Evolutionary conservation across 2,888 invertebrate genomes (phyloP), one percentile per base, ranked within the genome.

Genomic region (Asteroscopus sphinx): DNA sequence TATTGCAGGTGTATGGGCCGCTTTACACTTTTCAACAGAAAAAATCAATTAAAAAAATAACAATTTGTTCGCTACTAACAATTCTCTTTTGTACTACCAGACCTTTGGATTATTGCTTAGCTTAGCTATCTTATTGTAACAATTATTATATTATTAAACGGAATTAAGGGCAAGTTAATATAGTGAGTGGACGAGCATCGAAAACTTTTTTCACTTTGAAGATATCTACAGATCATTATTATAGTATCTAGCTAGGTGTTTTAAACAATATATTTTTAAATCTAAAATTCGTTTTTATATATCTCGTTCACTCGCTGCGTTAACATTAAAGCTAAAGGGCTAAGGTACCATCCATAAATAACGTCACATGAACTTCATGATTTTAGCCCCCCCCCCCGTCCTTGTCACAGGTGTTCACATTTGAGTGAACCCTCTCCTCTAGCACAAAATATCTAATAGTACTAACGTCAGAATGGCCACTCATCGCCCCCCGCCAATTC

Each of bases 21-120:
- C 25, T 4, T 25, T 25, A 32, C 28, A 36, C 13, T 30, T 28
- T 28, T 47, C 37, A 72, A 61, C 53, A 45, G 8, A 57, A 60
- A 39, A 39, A 32, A 33, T 28, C 33, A 52, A 49, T 49, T 42
- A 61, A 59, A 62, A 68, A 52, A 46, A 69, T 60, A 73, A 68
- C 67, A 67, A 52, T 65, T 73, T 76, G 45, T 66, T 68, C 61
- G 46, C 46, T 70, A 59, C 6, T 40, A 60, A 73, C 48, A 60
- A 67, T 67, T 66, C 6, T 49, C 30, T 47, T 80, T 81, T 80
- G 81, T 81, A 81, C 79, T 81, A 73, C 62, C 48, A 54, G 41
- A 73, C 65, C 73, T 80, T 80, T 80, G 80, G 80, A 72, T 68
- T 60, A 62, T 65, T 73, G 56, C 56, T 65, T 74, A 56, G 7